Percentiles rank a stretch among this genome's conserved stretches.
phyloP scores from a whole-genome alignment of 2,797 vertebrate genomes.

The Threskiornis aethiopicus region DNA sequence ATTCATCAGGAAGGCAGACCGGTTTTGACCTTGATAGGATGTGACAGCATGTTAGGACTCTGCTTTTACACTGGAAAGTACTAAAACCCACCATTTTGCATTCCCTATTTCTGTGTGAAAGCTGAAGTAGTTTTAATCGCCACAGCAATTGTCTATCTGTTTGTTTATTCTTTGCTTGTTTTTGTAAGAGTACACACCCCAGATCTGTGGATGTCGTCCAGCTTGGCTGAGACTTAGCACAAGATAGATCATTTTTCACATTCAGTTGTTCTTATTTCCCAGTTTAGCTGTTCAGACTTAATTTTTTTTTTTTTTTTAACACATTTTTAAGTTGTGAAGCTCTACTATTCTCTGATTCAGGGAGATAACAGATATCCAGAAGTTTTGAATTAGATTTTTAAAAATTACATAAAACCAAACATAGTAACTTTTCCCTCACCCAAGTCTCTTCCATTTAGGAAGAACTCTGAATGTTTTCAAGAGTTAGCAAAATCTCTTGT shows the following conservation, averaged over 20 bases:
- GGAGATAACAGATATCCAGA: neutral
- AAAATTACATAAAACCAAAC: neutral
- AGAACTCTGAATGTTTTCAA: neutral
- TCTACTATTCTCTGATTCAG: neutral
- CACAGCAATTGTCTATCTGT: neutral
- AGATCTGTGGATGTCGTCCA: neutral
- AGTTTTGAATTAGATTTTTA: neutral
- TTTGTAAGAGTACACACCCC: neutral
- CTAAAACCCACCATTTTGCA: neutral
- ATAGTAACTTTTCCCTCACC: neutral
- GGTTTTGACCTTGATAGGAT: neutral
- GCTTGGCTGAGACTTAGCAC: neutral
- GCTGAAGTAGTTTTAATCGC: neutral
- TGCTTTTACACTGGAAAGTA: neutral
- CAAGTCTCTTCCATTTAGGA: neutral
- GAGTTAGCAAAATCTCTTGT: neutral
- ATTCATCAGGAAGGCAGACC: neutral
- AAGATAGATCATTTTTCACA: neutral
- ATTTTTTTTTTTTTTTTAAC: neutral
- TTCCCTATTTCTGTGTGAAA: neutral
- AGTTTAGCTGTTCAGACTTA: neutral
- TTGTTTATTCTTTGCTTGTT: neutral
- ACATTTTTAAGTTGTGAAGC: neutral
- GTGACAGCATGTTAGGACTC: neutral
- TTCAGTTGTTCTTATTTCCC: neutral